Evolutionary conservation across 2,113 vertebrate genomes (phyloP), one percentile per base, ranked within the genome.

Genomic region (Thalassoma bifasciatum): DNA sequence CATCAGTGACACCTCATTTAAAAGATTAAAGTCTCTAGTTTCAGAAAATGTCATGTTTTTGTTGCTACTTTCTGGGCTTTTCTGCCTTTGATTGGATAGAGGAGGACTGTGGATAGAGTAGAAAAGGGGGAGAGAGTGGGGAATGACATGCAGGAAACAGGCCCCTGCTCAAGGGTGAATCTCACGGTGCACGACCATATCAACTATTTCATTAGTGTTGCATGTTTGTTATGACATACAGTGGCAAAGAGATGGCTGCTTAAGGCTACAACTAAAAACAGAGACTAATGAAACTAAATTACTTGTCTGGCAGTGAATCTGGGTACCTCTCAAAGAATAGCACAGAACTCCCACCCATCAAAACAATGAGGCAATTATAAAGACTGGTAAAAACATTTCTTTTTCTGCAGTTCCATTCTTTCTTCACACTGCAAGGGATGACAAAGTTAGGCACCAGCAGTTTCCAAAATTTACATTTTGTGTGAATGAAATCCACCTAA

Each of bases 301-400:
- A 13, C 12, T 23, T 72, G 22, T 58, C 46, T 56, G 62, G 67
- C 42, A 73, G 57, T 56, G 26, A 53, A 57, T 65, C 22, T 67
- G 73, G 34, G 57, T 21, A 77, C 40, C 19, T 69, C 69, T 70
- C 23, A 8, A 77, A 26, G 52, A 72, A 77, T 16, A 75, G 68
- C 22, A 60, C 13, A 21, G 22, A 75, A 65, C 38, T n/a, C 38
- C 36, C 16, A 30, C 10, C 34, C 37, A 50, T 37, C 60, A n/a
- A 64, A 8, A 60, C 54, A 68, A 78, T 9, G 8, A 11, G 51
- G 36, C 69, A 54, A 23, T 71, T 44, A 34, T 17, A 2, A 51
- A 74, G 5, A 34, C 38, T 40, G 40, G n/a, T 44, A 9, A 36
- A 30, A 30, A 30, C 30, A 3, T 4, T 30, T 30, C 3, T 6